Evolutionary conservation across 1,140 invertebrate species (phyloP).

Genomic region (Helicorthomorpha holstii): DNA sequence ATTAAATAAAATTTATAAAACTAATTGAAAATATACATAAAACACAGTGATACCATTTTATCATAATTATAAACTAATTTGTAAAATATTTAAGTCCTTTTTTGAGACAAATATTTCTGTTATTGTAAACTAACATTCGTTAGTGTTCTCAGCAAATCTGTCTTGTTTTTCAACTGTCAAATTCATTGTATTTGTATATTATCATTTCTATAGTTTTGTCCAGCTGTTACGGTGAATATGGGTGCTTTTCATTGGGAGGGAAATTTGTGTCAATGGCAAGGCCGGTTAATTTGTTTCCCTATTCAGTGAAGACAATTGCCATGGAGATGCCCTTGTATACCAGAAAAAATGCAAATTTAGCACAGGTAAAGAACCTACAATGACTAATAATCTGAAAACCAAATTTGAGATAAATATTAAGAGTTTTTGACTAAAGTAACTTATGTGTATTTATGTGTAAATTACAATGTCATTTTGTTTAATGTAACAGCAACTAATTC

Average conservation of each 20-base stretch:
- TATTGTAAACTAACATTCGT: neutral
- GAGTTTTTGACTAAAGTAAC: neutral
- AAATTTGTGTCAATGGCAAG: conserved; percentile 55
- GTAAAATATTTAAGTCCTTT: neutral
- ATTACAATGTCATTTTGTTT: neutral
- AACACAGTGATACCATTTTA: neutral
- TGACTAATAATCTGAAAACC: no score
- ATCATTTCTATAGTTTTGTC: conserved; percentile 1
- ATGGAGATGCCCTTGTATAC: conserved; percentile 33
- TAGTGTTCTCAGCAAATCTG: neutral
- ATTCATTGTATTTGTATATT: neutral
- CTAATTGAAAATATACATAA: neutral
- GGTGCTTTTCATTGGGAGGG: conserved; percentile 58
- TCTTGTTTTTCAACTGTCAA: neutral
- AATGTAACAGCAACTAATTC: neutral
- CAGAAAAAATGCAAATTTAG: conserved; percentile 31
- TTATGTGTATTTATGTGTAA: neutral
- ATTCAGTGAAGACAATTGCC: conserved; percentile 36
- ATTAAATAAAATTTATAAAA: no score
- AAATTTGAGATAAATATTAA: no score
- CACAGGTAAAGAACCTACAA: no score
- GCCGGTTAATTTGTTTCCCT: conserved; percentile 58
- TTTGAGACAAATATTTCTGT: no score
- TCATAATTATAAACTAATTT: neutral
- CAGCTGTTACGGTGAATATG: conserved; percentile 54